Conservation (phyloP, 2,113 vertebrate genomes). For the Paramisgurnus dabryanus region DNA sequence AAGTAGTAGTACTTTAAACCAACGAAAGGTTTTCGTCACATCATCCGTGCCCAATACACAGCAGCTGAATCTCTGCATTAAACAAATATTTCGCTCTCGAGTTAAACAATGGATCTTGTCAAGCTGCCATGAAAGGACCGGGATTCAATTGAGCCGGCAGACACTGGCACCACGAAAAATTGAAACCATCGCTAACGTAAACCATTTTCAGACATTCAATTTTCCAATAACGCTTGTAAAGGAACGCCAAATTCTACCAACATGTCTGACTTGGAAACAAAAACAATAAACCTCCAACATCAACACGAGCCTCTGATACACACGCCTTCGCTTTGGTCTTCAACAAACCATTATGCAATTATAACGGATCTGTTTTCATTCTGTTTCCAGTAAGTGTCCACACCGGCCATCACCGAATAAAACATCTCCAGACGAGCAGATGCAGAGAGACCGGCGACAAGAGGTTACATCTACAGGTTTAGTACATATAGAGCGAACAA, state of each 20-base stretch:
- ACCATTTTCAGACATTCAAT: constrained; percentile 27
- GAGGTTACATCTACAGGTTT: not conserved
- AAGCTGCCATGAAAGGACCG: not conserved
- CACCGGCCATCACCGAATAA: not conserved
- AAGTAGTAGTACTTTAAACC: too few species aligned
- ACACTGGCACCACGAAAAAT: constrained; percentile 9
- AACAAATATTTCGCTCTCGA: not conserved
- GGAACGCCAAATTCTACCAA: constrained; percentile 10
- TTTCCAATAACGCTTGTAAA: constrained; percentile 38
- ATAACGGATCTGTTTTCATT: constrained; percentile 20
- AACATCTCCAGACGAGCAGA: constrained; percentile 6
- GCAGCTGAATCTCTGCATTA: not conserved
- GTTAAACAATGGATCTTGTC: not conserved
- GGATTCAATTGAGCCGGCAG: constrained; percentile 21
- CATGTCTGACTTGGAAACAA: constrained; percentile 21
- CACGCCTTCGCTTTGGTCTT: constrained; percentile 10
- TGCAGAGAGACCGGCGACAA: not conserved
- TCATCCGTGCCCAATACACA: too few species aligned
- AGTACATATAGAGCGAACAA: too few species aligned
- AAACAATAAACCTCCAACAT: constrained; percentile 25
- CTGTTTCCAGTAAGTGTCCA: constrained; percentile 15
- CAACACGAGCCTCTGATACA: constrained; percentile 20
- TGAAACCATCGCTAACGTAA: not conserved
- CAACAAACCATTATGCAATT: constrained; percentile 26
- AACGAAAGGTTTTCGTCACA: too few species aligned